A percentile compares a stretch with the other conserved stretches of the same genome.
Evolutionary conservation across 1,140 invertebrate genomes (phyloP).

Genomic region (Neodiprion pinetum): DNA sequence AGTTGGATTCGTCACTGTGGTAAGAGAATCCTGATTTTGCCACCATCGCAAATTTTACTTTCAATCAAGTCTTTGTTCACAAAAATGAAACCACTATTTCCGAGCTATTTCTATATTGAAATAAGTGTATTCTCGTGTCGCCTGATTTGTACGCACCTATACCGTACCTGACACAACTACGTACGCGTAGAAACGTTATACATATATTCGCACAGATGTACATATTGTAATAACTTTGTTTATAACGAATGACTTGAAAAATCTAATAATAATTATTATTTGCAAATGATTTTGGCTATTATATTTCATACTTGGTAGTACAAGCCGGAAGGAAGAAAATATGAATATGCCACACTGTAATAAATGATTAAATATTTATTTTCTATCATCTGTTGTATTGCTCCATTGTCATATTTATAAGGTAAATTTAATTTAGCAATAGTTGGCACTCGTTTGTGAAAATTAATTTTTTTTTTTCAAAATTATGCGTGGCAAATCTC

Average conservation of each 20-base stretch:
- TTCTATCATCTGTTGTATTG: background rate
- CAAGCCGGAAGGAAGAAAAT: background rate
- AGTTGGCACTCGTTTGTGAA: too few species aligned
- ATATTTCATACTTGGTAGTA: background rate
- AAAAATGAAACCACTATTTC: background rate
- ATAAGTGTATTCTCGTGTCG: background rate
- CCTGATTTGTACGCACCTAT: background rate
- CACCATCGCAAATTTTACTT: background rate
- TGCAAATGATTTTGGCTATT: background rate
- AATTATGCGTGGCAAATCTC: too few species aligned
- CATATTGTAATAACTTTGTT: background rate
- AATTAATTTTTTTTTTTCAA: too few species aligned
- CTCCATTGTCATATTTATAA: background rate
- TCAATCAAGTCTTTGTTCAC: background rate
- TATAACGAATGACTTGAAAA: background rate
- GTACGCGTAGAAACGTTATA: background rate
- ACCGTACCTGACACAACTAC: background rate
- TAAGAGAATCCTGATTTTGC: background rate
- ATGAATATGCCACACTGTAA: background rate
- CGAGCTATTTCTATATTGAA: background rate
- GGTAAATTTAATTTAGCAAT: too few species aligned
- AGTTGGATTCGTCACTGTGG: too few species aligned
- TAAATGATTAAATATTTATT: background rate
- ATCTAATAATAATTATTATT: background rate
- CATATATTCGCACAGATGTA: conserved; percentile 7